Evolutionary conservation across 2,888 invertebrate species (phyloP).

Genomic region (Apeira syringaria): DNA sequence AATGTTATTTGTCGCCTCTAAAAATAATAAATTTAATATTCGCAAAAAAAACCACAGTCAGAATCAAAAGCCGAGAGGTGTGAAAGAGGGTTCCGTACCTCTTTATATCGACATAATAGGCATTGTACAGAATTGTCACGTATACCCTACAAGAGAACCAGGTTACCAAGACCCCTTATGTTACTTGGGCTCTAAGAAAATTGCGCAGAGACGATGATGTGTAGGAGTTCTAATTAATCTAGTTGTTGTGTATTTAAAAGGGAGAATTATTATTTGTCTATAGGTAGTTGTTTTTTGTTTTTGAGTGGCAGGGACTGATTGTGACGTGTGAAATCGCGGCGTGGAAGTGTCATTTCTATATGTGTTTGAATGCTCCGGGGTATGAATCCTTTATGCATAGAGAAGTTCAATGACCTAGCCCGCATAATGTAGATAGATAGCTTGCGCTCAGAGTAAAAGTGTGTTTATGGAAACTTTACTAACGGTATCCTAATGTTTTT

Average conservation of each 20-base stretch:
- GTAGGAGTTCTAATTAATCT: slow-evolving; percentile 3
- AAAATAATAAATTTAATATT: slow-evolving; percentile 12
- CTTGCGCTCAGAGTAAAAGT: too few species aligned
- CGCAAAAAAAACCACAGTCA: slow-evolving; percentile 36
- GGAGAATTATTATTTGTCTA: slow-evolving; percentile 28
- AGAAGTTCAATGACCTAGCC: slow-evolving; percentile 2
- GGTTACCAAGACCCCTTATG: slow-evolving; percentile 9
- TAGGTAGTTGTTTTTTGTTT: slow-evolving; percentile 31
- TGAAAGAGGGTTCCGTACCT: slow-evolving; percentile 49
- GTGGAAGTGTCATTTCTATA: slow-evolving; percentile 9
- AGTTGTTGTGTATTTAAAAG: slow-evolving; percentile 6
- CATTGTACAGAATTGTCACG: slow-evolving; percentile 56
- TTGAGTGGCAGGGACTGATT: slow-evolving; percentile 24
- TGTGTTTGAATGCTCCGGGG: not conserved
- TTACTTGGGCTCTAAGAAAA: not conserved
- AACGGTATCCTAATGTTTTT: too few species aligned
- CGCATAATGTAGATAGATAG: too few species aligned
- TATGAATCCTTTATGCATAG: not conserved
- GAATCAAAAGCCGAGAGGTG: slow-evolving; percentile 57
- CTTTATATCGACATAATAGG: slow-evolving; percentile 53
- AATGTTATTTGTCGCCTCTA: slow-evolving; percentile 1
- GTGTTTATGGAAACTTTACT: too few species aligned
- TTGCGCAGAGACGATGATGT: not conserved
- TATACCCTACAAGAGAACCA: slow-evolving; percentile 21
- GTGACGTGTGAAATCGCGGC: slow-evolving; percentile 16